Evolutionary conservation across 2,113 vertebrate genomes (phyloP).

Genomic region (Sus scrofa): DNA sequence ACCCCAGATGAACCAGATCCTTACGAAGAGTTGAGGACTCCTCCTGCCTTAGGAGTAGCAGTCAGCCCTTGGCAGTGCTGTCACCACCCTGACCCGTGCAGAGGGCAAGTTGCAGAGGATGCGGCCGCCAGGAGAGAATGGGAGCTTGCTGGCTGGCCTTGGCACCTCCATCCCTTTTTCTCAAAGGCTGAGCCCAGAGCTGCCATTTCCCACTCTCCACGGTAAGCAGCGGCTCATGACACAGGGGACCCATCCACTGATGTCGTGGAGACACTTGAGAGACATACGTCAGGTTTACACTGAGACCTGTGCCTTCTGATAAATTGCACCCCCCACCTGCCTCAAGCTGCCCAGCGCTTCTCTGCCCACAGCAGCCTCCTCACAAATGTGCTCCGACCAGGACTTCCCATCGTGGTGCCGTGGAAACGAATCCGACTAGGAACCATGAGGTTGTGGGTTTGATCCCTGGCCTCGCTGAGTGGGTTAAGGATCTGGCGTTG

Average conservation of each 20-base stretch:
- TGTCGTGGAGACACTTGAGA: not conserved
- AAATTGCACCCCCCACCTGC: not conserved
- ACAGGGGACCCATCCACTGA: not conserved
- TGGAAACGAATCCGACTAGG: no score
- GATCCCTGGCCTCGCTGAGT: no score
- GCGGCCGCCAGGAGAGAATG: fast-evolving
- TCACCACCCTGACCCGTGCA: fast-evolving
- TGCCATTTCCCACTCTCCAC: not conserved
- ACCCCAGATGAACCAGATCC: not conserved
- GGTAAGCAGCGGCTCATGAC: not conserved
- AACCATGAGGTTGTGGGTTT: no score
- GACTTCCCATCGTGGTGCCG: no score
- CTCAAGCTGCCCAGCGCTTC: not conserved
- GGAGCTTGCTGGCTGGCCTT: not conserved
- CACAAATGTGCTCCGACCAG: not conserved
- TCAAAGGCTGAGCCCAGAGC: not conserved
- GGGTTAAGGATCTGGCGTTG: no score
- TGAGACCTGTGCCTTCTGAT: not conserved
- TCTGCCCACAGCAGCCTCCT: no score
- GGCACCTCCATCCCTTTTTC: not conserved
- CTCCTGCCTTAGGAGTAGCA: not conserved
- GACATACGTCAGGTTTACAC: not conserved
- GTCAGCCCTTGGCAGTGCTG: not conserved
- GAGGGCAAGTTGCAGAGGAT: not conserved
- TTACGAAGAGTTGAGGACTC: not conserved